Evolutionary conservation across 2,888 invertebrate species (phyloP).

Genomic region (Sminthurides aquaticus): DNA sequence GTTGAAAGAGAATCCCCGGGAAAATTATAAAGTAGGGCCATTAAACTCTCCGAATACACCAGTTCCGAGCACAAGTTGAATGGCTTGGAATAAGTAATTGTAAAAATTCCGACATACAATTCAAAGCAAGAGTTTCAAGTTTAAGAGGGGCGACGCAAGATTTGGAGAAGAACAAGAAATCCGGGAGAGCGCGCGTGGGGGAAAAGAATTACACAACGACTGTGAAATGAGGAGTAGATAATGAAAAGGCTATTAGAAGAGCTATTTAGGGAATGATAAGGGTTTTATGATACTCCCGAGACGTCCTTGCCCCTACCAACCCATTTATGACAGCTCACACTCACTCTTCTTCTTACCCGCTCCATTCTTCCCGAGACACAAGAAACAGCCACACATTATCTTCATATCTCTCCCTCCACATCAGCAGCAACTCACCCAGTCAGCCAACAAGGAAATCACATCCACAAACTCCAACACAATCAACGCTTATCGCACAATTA

Average conservation of each 20-base stretch:
- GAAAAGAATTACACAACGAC: conserved; percentile 28
- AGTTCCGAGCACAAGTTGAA: no score
- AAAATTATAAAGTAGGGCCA: no score
- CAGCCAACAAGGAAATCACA: no score
- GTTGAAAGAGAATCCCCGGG: no score
- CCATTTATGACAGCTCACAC: conserved; percentile 34
- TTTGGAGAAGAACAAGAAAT: no score
- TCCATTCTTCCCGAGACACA: not conserved
- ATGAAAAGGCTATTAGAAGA: conserved; percentile 39
- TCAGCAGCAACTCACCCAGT: no score
- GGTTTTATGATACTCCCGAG: conserved; percentile 41
- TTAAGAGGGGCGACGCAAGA: conserved; percentile 1
- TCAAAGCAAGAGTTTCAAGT: conserved; percentile 4
- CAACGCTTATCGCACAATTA: not conserved
- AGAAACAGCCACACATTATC: not conserved
- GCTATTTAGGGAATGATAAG: conserved; percentile 43
- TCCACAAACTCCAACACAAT: no score
- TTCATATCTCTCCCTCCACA: not conserved
- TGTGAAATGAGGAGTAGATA: conserved; percentile 36
- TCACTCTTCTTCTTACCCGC: conserved; percentile 3
- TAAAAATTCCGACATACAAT: conserved; percentile 20
- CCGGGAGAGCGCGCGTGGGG: conserved; percentile 8
- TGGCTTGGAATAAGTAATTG: conserved; percentile 28
- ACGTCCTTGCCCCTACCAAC: conserved; percentile 30
- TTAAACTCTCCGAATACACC: no score